phyloP scores from a whole-genome alignment of 2,888 invertebrate genomes.

The Apantesis nais region DNA sequence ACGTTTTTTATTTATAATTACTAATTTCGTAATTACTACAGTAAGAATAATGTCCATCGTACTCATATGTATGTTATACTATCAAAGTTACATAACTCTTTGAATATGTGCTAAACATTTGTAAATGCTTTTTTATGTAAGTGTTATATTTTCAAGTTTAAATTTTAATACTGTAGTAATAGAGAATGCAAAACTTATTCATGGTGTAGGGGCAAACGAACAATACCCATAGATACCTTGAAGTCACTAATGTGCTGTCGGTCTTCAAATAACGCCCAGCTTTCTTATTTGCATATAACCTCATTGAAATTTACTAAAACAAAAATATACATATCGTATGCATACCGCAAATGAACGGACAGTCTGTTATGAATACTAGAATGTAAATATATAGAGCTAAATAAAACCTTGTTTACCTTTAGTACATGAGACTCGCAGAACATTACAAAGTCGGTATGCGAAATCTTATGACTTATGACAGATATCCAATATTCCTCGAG shows the following conservation, averaged over 20 bases:
- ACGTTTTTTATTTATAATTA: too few relatives aligned
- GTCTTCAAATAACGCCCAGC: not conserved
- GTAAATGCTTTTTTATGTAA: too few relatives aligned
- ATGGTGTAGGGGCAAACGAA: not conserved
- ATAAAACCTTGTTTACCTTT: constrained; percentile 50
- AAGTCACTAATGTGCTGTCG: not conserved
- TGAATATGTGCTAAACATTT: too few relatives aligned
- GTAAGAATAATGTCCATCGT: too few relatives aligned
- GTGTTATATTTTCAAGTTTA: too few relatives aligned
- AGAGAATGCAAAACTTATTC: too few relatives aligned
- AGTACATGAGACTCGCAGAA: constrained; percentile 54
- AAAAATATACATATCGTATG: too few relatives aligned
- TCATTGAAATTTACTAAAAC: not conserved
- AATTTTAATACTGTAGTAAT: too few relatives aligned
- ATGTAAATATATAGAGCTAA: constrained; percentile 31
- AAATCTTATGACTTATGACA: constrained; percentile 77
- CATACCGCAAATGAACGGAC: not conserved
- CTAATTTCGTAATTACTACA: too few relatives aligned
- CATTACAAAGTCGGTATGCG: constrained; percentile 69
- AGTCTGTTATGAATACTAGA: not conserved
- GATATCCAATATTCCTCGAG: constrained; percentile 76
- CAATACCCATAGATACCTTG: not conserved
- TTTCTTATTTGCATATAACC: not conserved
- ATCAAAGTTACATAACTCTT: too few relatives aligned
- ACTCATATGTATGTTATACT: too few relatives aligned